phyloP scores from a whole-genome alignment of 2,797 vertebrate genomes.

The Cercopithecus diana region DNA sequence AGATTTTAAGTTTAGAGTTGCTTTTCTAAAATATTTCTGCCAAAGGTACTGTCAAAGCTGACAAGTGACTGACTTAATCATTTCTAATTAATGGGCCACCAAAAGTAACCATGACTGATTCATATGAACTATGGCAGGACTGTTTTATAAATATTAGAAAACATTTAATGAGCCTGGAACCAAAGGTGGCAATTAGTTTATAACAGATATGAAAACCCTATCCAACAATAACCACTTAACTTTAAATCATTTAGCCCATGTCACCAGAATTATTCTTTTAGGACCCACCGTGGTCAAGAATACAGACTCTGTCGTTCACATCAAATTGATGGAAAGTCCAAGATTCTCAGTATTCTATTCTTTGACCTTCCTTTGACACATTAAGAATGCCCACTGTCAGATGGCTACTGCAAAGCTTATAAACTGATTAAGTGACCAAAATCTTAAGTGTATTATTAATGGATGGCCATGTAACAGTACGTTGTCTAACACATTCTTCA shows the following conservation, averaged over 20 bases:
- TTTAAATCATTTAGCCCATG: neutral
- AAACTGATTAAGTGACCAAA: neutral
- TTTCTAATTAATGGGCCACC: neutral
- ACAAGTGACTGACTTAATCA: neutral
- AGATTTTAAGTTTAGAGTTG: neutral
- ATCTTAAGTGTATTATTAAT: neutral
- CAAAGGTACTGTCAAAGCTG: neutral
- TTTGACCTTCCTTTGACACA: neutral
- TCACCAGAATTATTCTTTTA: neutral
- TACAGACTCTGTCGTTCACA: neutral
- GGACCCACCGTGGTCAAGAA: neutral
- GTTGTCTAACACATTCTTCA: slow-evolving; percentile 9
- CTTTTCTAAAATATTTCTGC: slow-evolving; percentile 15
- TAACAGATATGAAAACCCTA: neutral
- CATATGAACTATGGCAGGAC: neutral
- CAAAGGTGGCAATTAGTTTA: neutral
- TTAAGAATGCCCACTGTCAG: neutral
- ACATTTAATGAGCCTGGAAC: slow-evolving; percentile 9
- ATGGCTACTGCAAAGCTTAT: neutral
- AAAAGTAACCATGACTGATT: neutral
- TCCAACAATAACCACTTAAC: neutral
- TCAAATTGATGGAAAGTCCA: neutral
- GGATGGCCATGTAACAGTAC: neutral
- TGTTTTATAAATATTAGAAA: neutral
- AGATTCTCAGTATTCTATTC: neutral